These are phyloP conservation scores for Lobophora halterata DNA, from an alignment of 2,888 invertebrate species.

Conservation along the genomic window DNA sequence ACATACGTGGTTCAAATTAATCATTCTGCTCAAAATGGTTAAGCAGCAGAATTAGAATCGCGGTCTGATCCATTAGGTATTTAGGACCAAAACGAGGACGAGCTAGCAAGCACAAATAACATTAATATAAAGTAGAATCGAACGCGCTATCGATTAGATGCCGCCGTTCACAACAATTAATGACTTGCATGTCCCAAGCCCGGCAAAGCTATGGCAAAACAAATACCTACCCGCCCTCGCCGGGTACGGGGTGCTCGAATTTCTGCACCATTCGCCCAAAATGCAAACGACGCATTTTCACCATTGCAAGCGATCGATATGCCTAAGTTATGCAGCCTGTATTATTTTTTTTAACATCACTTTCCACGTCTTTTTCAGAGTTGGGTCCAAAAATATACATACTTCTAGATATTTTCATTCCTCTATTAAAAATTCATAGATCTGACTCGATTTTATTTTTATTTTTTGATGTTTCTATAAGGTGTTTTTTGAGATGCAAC, in stretches of 20 bases:
- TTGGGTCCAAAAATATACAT: too few species aligned
- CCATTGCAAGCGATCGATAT: slow-evolving; percentile 18
- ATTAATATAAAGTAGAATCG: slow-evolving; percentile 81
- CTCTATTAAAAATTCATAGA: too few species aligned
- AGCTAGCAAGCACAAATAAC: slow-evolving; percentile 72
- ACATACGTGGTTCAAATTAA: slow-evolving; percentile 22
- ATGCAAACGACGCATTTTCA: slow-evolving; percentile 25
- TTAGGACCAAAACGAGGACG: slow-evolving; percentile 42
- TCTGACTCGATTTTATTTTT: too few species aligned
- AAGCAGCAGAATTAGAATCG: slow-evolving; percentile 28
- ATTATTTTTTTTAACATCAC: slow-evolving; percentile 14
- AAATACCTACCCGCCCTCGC: slow-evolving; percentile 76
- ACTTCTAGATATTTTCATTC: too few species aligned
- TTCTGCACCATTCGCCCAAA: slow-evolving; percentile 23
- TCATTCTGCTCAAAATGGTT: slow-evolving; percentile 28
- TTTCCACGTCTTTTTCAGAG: background rate
- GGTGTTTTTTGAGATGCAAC: too few species aligned
- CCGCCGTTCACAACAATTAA: slow-evolving; percentile 79
- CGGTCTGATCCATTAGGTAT: slow-evolving; percentile 39
- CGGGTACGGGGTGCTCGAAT: slow-evolving; percentile 56
- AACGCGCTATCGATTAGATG: slow-evolving; percentile 79
- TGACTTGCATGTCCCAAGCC: slow-evolving; percentile 78
- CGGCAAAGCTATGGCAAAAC: slow-evolving; percentile 80
- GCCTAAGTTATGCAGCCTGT: slow-evolving; percentile 16
- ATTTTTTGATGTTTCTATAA: too few species aligned